Base-by-base conservation (phyloP, 2,797 vertebrate genomes). In the Nannoperca australis region DNA sequence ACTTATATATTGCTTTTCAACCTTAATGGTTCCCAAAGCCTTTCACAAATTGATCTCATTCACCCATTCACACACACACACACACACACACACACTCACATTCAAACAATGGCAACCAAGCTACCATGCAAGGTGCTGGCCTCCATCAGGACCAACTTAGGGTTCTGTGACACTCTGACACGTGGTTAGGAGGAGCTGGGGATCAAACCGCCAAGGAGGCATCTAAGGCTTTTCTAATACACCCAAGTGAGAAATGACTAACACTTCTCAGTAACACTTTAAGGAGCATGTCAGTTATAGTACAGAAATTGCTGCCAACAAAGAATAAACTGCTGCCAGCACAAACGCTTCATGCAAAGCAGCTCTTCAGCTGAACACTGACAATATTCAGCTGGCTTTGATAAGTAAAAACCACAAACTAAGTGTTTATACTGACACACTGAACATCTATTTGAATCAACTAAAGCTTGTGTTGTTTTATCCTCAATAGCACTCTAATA, bases 291-390 rank as follows among this genome's bases (percentile, higher is more conserved):
- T n/a, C 12, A 38, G 44, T 30, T 18, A 36, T 34, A 15, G 8
- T n/a, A 3, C 30, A 64, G 24, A 34, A 42, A 14, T 44, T 14
- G 15, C 30, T 44, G 30, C 0, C 54, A 24, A 66, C 38, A 1
- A 59, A 61, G 44, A 24, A 75, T 44, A 36, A 70, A 50, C 32
- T 2, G 38, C 45, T 36, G 14, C 50, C 38, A 42, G 59, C 56
- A 24, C 53, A 22, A 27, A 69, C 36, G 30, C 63, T 47, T 60
- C 54, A 91, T 85, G 85, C 82, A 92, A 93, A 93, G 69, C 73
- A 69, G 58, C 36, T 58, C 34, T n/a, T 73, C 50, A 70, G 47
- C 53, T 45, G 50, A 58, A 88, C 79, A 81, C 65, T 71, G 77
- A 62, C 45, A 17, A 66, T 27, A 61, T 88, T 92, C 78, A 92